Evolutionary conservation across 2,797 vertebrate genomes (phyloP).

Genomic region (Enteromius thamalakanensis): DNA sequence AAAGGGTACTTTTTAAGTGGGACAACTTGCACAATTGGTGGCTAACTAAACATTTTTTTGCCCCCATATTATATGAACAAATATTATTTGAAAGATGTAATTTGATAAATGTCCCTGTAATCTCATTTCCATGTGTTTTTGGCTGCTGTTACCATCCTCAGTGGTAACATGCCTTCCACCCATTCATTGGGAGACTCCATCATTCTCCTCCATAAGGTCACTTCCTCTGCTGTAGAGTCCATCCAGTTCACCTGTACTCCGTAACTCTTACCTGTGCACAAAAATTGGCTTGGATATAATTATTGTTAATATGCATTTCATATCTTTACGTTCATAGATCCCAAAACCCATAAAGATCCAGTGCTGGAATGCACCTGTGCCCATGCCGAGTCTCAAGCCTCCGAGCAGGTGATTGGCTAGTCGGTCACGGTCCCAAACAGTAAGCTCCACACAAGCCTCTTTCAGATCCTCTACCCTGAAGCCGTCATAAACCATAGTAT

Average conservation of each 20-base stretch:
- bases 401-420: slow-evolving; percentile 91
- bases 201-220: slow-evolving; percentile 91
- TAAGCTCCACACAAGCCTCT: slow-evolving; percentile 94
- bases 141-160: slow-evolving; percentile 85
- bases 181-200: slow-evolving; percentile 87
- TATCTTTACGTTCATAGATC: neutral
- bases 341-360: neutral
- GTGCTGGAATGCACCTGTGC: slow-evolving; percentile 80
- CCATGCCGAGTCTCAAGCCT: slow-evolving; percentile 88
- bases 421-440: slow-evolving; percentile 92
- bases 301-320: neutral
- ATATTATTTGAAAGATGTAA: neutral
- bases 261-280: slow-evolving; percentile 87
- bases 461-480: slow-evolving; percentile 86
- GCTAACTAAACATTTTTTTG: too few relatives aligned
- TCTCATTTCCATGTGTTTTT: slow-evolving; percentile 81
- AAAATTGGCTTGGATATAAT: neutral
- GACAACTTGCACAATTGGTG: too few relatives aligned
- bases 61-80: neutral
- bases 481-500: slow-evolving; percentile 98
- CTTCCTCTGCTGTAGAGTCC: slow-evolving; percentile 89
- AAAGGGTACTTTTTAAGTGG: too few relatives aligned
- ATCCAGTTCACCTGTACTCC: slow-evolving; percentile 92
- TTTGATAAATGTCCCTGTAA: slow-evolving; percentile 20
- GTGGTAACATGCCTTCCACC: slow-evolving; percentile 85